A percentile compares a stretch with the other conserved stretches of the same genome.
phyloP scores from a whole-genome alignment of 1,140 invertebrate genomes.

The Acromyrmex charruanus region DNA sequence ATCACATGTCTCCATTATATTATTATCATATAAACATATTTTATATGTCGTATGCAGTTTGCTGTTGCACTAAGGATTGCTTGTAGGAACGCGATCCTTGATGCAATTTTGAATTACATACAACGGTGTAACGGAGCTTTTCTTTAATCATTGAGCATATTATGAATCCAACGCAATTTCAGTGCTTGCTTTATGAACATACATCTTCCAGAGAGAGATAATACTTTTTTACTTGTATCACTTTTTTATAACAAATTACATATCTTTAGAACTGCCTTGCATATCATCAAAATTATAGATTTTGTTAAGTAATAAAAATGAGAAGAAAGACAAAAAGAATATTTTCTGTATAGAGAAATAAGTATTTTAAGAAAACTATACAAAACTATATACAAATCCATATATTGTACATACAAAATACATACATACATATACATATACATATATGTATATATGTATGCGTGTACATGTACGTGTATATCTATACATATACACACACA shows the following conservation, averaged over 20 bases:
- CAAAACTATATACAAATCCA: slow-evolving; percentile 6
- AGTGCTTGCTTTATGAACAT: slow-evolving; percentile 52
- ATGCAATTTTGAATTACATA: slow-evolving; percentile 75
- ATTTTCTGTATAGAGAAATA: slow-evolving; percentile 35
- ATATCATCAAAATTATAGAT: slow-evolving; percentile 62
- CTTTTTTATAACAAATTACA: slow-evolving; percentile 68
- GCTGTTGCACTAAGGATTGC: slow-evolving; percentile 72
- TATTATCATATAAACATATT: slow-evolving; percentile 63
- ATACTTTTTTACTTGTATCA: slow-evolving; percentile 32
- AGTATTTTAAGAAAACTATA: slow-evolving; percentile 61
- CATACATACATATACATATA: background rate
- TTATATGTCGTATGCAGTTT: slow-evolving; percentile 72
- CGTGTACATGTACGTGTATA: background rate
- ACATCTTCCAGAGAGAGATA: slow-evolving; percentile 22
- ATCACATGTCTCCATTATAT: slow-evolving; percentile 81
- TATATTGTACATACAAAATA: background rate
- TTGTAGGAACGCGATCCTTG: slow-evolving; percentile 36
- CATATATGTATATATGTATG: background rate
- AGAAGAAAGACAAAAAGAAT: slow-evolving; percentile 58
- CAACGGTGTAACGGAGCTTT: slow-evolving; percentile 77
- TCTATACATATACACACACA: background rate
- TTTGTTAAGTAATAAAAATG: slow-evolving; percentile 65
- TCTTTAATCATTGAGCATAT: slow-evolving; percentile 46
- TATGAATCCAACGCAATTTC: slow-evolving; percentile 63
- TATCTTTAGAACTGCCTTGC: slow-evolving; percentile 67